Base-by-base conservation (phyloP, 2,113 vertebrate species). In the Castor canadensis region DNA sequence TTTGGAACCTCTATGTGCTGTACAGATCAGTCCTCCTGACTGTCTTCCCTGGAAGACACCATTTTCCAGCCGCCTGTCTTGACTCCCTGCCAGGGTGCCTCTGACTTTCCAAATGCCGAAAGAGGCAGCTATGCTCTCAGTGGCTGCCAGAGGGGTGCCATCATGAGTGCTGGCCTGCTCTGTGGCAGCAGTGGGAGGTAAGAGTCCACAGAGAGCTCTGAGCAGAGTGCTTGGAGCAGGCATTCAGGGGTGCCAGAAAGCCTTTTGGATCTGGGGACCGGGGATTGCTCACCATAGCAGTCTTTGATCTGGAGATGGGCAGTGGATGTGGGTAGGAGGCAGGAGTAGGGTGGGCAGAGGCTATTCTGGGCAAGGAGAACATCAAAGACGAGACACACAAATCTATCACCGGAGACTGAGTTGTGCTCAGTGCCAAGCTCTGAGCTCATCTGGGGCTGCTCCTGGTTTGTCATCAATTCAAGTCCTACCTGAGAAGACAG, bases 1-100 rank as follows among this genome's bases (percentile, higher is more conserved):
- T 92, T 91, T 30, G 43, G 49, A 72, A 40, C 12, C 20, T 88
- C 35, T 10, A 17, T 10, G 16, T 56, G 28, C 43, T 40, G 13
- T 22, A 52, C 60, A 82, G 4, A 30, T 75, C 30, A 8, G 19
- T 91, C 47, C 47, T 56, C 35, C 47, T 64, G 40, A 66, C 22
- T 22, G 2, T 69, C 84, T 82, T 43, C 32, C 75, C 69, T 69
- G 54, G 87, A 89, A 45, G 80, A 80, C 26, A n/a, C 12, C 32
- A 11, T 47, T 71, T 71, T 93, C 19, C 22, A 64, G 90, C 45
- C 4, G 28, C 72, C 71, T 52, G 32, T 30, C 43, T 72, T 28
- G 54, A 85, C 76, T 91, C 35, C 47, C 1, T 19, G 76, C 85
- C 94, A 92, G n/a, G 67, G 66, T 58, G 71, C 80, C 85, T 95